These are phyloP conservation scores for Dicaeum eximium DNA, from an alignment of 2,113 vertebrate species.

Conservation along the genomic window DNA sequence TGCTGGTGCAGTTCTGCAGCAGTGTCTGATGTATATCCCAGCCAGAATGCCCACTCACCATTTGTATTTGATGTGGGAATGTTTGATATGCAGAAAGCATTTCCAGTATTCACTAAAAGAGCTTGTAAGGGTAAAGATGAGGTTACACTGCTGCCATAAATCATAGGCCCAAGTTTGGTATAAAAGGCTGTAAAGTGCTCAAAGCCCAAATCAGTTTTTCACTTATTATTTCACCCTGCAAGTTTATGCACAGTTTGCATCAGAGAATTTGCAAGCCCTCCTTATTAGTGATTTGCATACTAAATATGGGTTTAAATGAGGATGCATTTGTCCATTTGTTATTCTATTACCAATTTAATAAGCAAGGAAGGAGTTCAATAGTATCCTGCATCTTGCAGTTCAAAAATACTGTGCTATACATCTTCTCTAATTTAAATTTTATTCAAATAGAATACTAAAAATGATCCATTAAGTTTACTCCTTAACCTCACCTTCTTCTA, in stretches of 20 bases:
- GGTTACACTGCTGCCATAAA: background rate
- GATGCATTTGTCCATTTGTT: background rate
- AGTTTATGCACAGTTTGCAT: background rate
- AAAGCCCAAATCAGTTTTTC: constrained; percentile 20
- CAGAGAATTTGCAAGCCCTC: background rate
- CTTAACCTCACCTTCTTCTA: constrained; percentile 5
- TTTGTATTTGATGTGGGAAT: background rate
- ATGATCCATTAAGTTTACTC: background rate
- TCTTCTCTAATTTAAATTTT: constrained; percentile 29
- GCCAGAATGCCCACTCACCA: background rate
- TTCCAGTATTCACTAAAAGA: background rate
- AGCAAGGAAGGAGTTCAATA: background rate
- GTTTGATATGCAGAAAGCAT: constrained; percentile 1
- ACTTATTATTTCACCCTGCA: background rate
- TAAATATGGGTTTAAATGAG: constrained; percentile 30
- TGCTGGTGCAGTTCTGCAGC: background rate
- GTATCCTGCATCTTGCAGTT: background rate
- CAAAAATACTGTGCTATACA: background rate
- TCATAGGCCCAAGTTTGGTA: background rate
- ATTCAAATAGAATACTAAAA: constrained; percentile 17
- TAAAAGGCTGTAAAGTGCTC: constrained; percentile 31
- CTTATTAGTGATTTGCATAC: constrained; percentile 35
- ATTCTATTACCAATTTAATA: background rate
- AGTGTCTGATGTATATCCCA: background rate
- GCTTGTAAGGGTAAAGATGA: background rate